These are phyloP conservation scores for Chrysogorgia sp. DNA, from an alignment of 92 coral and sea anemone species.

Conservation along the genomic window DNA sequence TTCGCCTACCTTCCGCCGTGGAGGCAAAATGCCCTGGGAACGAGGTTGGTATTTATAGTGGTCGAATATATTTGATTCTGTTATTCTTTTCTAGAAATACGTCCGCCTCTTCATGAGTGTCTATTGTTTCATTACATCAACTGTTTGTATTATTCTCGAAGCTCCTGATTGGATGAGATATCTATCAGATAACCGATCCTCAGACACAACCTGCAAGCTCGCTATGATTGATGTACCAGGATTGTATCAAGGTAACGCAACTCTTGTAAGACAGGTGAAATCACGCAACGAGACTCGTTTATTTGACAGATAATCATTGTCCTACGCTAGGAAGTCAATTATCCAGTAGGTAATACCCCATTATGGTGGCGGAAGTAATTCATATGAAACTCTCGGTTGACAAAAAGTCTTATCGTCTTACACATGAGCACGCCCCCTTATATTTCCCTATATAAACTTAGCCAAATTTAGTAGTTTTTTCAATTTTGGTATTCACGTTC, in stretches of 20 bases:
- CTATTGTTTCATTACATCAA: slow-evolving; percentile 10
- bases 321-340: no score
- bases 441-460: no score
- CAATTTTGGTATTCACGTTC: background rate
- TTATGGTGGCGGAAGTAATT: no score
- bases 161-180: slow-evolving; percentile 45
- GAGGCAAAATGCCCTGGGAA: no score
- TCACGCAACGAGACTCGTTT: background rate
- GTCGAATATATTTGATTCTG: background rate
- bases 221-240: slow-evolving; percentile 29
- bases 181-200: slow-evolving; percentile 32
- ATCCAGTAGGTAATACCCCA: no score
- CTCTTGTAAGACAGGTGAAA: background rate
- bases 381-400: no score
- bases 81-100: slow-evolving; percentile 7
- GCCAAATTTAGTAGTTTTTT: background rate
- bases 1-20: background rate
- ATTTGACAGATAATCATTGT: background rate
- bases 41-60: no score
- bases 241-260: slow-evolving; percentile 13
- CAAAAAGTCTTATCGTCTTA: no score
- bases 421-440: no score
- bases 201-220: slow-evolving; percentile 14
- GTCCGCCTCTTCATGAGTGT: slow-evolving; percentile 11
- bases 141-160: slow-evolving; percentile 29